Percentiles rank a stretch among this genome's conserved stretches.
Evolutionary conservation across 2,113 vertebrate species (phyloP).

Genomic region (Alectura lathami): DNA sequence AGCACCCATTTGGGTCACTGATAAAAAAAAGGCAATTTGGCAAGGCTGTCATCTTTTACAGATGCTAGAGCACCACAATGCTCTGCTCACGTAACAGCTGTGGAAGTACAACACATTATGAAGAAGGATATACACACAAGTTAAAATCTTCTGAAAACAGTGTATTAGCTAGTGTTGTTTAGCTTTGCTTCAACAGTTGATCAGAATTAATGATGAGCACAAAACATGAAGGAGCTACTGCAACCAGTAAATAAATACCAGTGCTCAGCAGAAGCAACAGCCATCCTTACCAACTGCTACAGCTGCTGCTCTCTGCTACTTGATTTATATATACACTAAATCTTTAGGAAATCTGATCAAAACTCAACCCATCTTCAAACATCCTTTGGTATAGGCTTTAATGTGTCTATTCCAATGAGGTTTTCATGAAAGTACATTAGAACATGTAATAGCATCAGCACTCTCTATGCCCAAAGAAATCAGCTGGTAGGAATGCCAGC

Average conservation of each 20-base stretch:
- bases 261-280: background rate
- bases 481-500: background rate
- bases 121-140: background rate
- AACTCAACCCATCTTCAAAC: background rate
- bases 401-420: background rate
- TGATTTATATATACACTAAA: background rate
- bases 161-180: background rate
- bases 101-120: background rate
- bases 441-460: background rate
- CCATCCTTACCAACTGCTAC: background rate
- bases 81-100: background rate
- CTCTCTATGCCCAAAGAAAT: background rate
- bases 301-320: background rate
- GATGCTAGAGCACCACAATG: background rate
- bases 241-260: background rate
- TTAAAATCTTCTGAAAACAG: background rate
- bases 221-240: background rate
- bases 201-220: background rate
- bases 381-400: background rate
- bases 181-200: background rate
- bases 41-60: background rate
- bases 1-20: no score
- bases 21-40: no score
- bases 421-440: background rate
- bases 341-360: background rate